Percentiles rank a stretch among this genome's conserved stretches.
Evolutionary conservation across 2,113 vertebrate genomes (phyloP).

Genomic region (Prolemur simus): DNA sequence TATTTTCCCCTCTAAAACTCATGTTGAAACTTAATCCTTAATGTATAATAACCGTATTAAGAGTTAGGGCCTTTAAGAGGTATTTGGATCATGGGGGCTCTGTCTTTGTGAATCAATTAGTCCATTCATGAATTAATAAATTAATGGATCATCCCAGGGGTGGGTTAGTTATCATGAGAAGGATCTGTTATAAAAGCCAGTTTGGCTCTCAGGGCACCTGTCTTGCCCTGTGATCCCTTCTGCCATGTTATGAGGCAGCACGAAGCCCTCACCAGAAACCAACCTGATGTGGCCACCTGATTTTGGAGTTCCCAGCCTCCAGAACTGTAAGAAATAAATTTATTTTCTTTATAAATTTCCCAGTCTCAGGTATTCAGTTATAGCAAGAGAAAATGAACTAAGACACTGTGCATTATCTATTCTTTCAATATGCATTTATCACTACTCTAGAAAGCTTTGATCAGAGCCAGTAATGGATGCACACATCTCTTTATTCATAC

Average conservation of each 20-base stretch:
- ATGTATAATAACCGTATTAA: neutral
- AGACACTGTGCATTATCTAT: neutral
- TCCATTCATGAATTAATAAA: no score
- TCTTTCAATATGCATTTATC: neutral
- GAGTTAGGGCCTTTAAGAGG: neutral
- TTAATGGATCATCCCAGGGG: no score
- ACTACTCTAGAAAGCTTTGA: neutral
- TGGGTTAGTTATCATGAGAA: neutral
- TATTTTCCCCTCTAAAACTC: neutral
- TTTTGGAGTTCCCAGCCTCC: neutral
- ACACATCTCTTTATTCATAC: neutral
- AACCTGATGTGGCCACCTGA: neutral
- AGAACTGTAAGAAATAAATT: neutral
- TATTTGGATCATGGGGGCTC: neutral
- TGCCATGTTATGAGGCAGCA: neutral
- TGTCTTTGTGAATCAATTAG: no score
- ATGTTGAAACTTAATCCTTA: neutral
- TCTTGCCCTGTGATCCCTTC: neutral
- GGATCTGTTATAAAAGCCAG: neutral
- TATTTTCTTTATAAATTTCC: neutral
- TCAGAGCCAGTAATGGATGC: neutral
- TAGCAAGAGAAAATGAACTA: neutral
- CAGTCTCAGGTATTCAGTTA: neutral
- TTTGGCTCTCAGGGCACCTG: neutral
- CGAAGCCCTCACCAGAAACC: neutral